phyloP scores from a whole-genome alignment of 2,888 invertebrate genomes.

The Ametastegia equiseti region DNA sequence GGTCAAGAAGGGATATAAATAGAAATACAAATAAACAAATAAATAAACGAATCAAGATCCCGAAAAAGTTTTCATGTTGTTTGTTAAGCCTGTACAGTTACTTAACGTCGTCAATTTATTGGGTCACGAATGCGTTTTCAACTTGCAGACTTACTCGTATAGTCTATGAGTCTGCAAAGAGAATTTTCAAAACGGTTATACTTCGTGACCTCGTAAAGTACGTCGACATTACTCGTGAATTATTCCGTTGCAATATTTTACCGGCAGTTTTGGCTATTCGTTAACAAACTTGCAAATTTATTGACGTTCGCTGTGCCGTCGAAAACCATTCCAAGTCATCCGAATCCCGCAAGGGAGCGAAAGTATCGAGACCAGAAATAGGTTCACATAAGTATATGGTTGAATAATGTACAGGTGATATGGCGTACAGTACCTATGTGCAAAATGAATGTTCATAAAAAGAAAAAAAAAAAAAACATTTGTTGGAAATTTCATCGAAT shows the following conservation, averaged over 20 bases:
- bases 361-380: not conserved
- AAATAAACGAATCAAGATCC: not conserved
- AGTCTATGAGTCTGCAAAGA: no score
- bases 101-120: not conserved
- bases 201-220: not conserved
- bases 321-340: not conserved
- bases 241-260: not conserved
- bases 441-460: not conserved
- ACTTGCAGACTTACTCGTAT: no score
- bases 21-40: not conserved
- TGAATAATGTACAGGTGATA: not conserved
- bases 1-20: not conserved
- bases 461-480: no score
- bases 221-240: not conserved
- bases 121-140: no score
- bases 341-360: not conserved
- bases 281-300: not conserved
- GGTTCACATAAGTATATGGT: not conserved
- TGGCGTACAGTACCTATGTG: not conserved
- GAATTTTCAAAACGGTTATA: not conserved
- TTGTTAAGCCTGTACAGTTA: not conserved
- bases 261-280: not conserved
- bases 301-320: not conserved
- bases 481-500: not conserved
- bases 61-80: not conserved